A percentile compares a stretch with the other conserved stretches of the same genome.
phyloP scores from a whole-genome alignment of 2,797 vertebrate genomes.

The Anguilla marmorata region DNA sequence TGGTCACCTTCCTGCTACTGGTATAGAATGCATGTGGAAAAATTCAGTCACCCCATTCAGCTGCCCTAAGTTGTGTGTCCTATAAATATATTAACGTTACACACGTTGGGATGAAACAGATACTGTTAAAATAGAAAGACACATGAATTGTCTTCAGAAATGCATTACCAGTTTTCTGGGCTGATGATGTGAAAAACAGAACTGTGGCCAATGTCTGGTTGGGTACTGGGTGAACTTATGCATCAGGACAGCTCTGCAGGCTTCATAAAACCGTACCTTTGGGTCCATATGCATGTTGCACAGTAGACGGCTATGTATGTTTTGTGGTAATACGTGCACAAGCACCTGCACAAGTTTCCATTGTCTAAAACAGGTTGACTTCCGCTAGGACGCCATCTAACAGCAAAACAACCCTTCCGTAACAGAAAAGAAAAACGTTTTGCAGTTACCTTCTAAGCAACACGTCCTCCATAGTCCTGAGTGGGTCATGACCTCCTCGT shows the following conservation, averaged over 20 bases:
- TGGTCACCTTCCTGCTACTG: neutral
- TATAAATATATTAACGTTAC: neutral
- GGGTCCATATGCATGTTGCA: neutral
- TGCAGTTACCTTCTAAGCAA: slow-evolving; percentile 92
- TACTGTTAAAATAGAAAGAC: neutral
- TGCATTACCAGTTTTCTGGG: neutral
- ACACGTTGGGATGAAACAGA: neutral
- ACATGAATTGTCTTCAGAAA: neutral
- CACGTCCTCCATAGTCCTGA: slow-evolving; percentile 99
- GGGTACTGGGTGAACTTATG: neutral
- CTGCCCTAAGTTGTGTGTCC: neutral
- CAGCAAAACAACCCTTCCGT: slow-evolving; percentile 8
- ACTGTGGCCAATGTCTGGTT: neutral
- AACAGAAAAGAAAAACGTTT: neutral
- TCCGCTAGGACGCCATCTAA: neutral
- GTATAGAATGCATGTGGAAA: neutral
- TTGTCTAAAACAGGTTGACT: slow-evolving; percentile 14
- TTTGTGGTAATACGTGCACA: slow-evolving; percentile 1
- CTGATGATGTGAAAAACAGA: neutral
- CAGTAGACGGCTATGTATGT: neutral
- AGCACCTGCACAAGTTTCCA: slow-evolving; percentile 17
- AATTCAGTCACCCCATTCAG: neutral
- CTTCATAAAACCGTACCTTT: neutral
- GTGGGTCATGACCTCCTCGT: slow-evolving; percentile 99
- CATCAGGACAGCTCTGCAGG: neutral